These are phyloP conservation scores for Chlamydotis undulata DNA, from an alignment of 2,113 vertebrate species.

Conservation along the genomic window DNA sequence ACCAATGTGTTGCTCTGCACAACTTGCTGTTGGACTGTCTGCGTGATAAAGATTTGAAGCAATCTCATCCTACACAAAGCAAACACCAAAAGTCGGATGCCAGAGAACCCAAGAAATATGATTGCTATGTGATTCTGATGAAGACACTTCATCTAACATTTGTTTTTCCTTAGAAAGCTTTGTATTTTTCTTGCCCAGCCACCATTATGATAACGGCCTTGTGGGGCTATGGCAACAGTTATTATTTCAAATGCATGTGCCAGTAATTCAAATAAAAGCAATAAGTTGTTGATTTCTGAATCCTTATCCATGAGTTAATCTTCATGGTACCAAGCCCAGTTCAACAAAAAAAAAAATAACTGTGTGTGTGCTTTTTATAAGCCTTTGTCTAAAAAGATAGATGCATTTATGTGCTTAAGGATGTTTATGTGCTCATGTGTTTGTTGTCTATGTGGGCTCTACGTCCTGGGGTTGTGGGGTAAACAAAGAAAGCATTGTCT, in stretches of 20 bases:
- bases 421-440: neutral
- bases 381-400: neutral
- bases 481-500: neutral
- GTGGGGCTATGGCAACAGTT: neutral
- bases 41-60: neutral
- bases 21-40: neutral
- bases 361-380: neutral
- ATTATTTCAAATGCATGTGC: neutral
- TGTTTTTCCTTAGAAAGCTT: neutral
- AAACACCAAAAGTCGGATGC: neutral
- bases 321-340: neutral
- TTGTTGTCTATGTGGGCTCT: neutral
- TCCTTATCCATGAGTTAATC: neutral
- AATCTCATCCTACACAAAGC: neutral
- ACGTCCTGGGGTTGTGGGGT: neutral
- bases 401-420: neutral
- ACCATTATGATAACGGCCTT: neutral
- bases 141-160: neutral
- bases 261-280: neutral
- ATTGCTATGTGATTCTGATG: neutral
- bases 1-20: neutral
- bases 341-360: neutral
- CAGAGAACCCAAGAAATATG: neutral
- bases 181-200: neutral
- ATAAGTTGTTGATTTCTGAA: neutral